A percentile compares a stretch with the other conserved stretches of the same genome.
These are phyloP conservation scores for Lampropteryx suffumata DNA, from an alignment of 2,888 invertebrate genomes.

Conservation along the genomic window DNA sequence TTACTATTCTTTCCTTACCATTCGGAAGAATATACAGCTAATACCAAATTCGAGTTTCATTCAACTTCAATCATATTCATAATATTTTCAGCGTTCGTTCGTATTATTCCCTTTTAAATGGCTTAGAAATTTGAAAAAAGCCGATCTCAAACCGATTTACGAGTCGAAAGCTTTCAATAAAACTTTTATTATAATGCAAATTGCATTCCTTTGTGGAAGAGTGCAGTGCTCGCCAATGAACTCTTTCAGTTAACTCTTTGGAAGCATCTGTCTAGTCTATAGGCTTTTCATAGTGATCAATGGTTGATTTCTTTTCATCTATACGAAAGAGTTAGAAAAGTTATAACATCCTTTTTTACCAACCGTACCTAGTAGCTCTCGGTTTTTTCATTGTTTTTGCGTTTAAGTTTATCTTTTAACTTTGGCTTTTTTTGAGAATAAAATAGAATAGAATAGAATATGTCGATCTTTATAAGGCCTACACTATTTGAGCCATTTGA, in stretches of 20 bases:
- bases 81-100: constrained; percentile 24
- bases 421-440: too few species aligned
- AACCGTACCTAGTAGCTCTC: too few species aligned
- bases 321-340: too few species aligned
- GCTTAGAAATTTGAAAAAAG: constrained; percentile 28
- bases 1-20: too few species aligned
- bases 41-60: constrained; percentile 2
- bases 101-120: constrained; percentile 46
- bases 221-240: constrained; percentile 55
- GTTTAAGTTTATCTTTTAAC: too few species aligned
- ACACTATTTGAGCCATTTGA: too few species aligned
- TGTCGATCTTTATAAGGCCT: too few species aligned
- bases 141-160: constrained; percentile 50
- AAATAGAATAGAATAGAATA: too few species aligned
- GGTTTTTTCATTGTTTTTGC: too few species aligned
- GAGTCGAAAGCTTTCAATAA: constrained; percentile 60
- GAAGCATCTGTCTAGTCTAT: constrained; percentile 1
- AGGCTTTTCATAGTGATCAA: too few species aligned
- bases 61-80: constrained; percentile 28
- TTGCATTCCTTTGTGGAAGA: constrained; percentile 65
- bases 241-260: constrained; percentile 46
- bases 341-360: too few species aligned
- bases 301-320: too few species aligned
- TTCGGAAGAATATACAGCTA: background rate
- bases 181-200: constrained; percentile 77